Conservation (phyloP, 2,888 invertebrate genomes). For the Cephus runcator region DNA sequence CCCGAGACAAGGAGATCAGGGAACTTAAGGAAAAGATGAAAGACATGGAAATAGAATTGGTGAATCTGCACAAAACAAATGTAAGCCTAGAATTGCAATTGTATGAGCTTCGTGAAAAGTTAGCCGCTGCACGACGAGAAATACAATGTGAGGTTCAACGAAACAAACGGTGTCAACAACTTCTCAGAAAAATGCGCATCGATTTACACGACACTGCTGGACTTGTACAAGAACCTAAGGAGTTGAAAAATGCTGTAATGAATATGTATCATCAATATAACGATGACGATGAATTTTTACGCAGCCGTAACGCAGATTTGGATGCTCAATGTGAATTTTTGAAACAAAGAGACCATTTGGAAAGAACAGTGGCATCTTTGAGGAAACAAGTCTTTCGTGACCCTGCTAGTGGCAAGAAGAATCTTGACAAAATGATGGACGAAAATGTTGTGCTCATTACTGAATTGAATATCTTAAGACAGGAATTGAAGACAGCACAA, state of each 20-base stretch:
- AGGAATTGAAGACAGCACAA: constrained; percentile 75
- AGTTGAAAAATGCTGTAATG: constrained; percentile 69
- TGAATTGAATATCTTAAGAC: constrained; percentile 81
- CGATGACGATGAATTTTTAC: constrained; percentile 75
- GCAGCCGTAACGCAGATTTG: constrained; percentile 75
- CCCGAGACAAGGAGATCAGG: constrained; percentile 85
- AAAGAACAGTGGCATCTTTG: constrained; percentile 70
- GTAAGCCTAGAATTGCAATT: constrained; percentile 78
- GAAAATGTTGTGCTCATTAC: constrained; percentile 82
- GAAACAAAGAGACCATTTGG: constrained; percentile 85
- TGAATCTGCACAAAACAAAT: constrained; percentile 81
- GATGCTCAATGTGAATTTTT: constrained; percentile 81
- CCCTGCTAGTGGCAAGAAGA: constrained; percentile 26
- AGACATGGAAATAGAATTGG: constrained; percentile 86
- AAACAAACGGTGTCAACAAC: constrained; percentile 72
- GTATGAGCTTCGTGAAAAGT: constrained; percentile 81
- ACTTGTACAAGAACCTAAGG: constrained; percentile 79
- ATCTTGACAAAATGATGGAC: constrained; percentile 66
- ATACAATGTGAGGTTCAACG: constrained; percentile 74
- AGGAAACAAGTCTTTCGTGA: constrained; percentile 64
- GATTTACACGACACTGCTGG: constrained; percentile 85
- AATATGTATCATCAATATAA: constrained; percentile 78
- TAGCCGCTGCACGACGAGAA: constrained; percentile 78
- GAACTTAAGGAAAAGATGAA: constrained; percentile 84
- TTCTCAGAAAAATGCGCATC: constrained; percentile 80